Evolutionary conservation across 2,797 vertebrate genomes (phyloP).

Genomic region (Synanceia verrucosa): DNA sequence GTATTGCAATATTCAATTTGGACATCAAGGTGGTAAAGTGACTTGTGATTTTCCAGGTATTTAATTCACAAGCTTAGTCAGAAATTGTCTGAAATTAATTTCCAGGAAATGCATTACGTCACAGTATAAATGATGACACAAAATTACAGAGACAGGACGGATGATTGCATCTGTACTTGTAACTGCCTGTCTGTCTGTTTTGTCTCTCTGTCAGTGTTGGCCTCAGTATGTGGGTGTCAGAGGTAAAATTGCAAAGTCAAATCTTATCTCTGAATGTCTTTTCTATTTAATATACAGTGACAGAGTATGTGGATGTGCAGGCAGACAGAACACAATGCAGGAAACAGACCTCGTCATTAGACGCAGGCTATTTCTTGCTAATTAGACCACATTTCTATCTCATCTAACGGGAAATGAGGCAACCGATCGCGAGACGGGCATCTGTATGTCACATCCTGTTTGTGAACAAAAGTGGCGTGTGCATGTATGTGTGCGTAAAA

Average conservation of each 20-base stretch:
- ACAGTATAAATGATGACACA: background rate
- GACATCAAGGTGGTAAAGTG: background rate
- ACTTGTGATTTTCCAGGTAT: background rate
- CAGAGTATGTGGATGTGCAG: background rate
- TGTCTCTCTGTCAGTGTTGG: background rate
- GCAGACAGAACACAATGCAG: constrained; percentile 9
- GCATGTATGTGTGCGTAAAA: background rate
- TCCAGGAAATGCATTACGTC: background rate
- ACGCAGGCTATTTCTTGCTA: constrained; percentile 54
- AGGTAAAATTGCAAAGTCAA: background rate
- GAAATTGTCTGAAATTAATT: background rate
- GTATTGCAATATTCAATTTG: background rate
- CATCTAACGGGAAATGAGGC: constrained; percentile 48
- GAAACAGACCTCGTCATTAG: constrained; percentile 50
- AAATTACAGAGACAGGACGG: background rate
- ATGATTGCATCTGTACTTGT: background rate
- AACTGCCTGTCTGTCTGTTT: background rate
- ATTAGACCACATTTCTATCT: constrained; percentile 56
- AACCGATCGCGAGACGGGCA: constrained; percentile 38
- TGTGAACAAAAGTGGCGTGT: constrained; percentile 20
- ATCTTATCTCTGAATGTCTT: background rate
- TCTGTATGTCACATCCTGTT: constrained; percentile 59
- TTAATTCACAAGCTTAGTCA: background rate
- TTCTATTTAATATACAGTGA: background rate
- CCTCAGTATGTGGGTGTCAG: background rate